Base-by-base conservation (phyloP, 1,140 invertebrate genomes). In the Whitmania pigra region DNA sequence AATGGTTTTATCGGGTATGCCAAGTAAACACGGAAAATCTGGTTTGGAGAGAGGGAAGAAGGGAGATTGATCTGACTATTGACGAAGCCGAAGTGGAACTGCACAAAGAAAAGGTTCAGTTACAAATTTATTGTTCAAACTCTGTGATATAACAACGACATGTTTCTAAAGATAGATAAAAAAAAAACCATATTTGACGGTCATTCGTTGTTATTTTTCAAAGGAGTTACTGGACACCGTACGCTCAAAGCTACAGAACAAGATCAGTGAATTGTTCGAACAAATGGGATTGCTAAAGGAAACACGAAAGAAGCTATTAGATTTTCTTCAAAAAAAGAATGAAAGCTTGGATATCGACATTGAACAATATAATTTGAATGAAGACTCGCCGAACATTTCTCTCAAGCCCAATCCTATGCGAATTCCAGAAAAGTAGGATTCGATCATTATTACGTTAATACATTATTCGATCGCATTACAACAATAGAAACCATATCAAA, bases 1-100 rank as follows among this genome's bases (percentile, higher is more conserved):
- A 93, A 78, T 84, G 84, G 67, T 83, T 91, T 31, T 87, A 88
- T 72, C 84, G 88, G 66, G 88, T 89, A 15, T 80, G 91, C 20
- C 87, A 88, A 72, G 86, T 92, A 7, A 86, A 87, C 31, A 87
- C 87, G 67, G 89, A 93, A 80, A 90, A 89, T 78, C 85, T 93
- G 54, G 88, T 88, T 0, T 88, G 89, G 78, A 85, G 91, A 74
- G 91, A 93, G 78, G 87, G 88, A 55, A 86, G 90, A 68, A 84
- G 88, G 72, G 86, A 86, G 22, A 86, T 87, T 22, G 91, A 93
- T 80, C 82, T 92, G 31, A 91, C 91, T 5, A 88, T 89, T 73
- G 92, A 93, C 82, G 88, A 91, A 75, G 88, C 87, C 40, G 89
- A 91, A 78, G 86, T 85, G n/a, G 89, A 93, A 81, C 82, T 94